Conservation (phyloP, 2,888 invertebrate species). For the Achlya flavicornis region DNA sequence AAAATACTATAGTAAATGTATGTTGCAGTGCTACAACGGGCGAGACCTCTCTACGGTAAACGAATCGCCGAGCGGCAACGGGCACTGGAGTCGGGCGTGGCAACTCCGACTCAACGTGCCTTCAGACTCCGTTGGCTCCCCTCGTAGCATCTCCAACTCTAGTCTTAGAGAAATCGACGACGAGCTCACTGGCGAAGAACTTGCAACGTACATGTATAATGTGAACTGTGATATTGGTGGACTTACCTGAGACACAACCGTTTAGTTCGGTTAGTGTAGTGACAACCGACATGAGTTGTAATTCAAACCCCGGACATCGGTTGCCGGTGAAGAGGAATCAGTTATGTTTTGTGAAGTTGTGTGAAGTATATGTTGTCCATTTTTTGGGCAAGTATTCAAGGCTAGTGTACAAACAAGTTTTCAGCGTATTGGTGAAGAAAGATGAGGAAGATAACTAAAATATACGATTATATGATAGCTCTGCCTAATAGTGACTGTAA, state of each 20-base stretch:
- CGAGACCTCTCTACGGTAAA: constrained; percentile 66
- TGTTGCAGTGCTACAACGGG: constrained; percentile 65
- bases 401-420: not conserved
- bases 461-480: not conserved
- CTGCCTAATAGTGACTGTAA: not conserved
- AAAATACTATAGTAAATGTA: constrained; percentile 9
- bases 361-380: not conserved
- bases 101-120: constrained; percentile 53
- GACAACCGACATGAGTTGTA: constrained; percentile 17
- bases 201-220: constrained; percentile 88
- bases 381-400: not conserved
- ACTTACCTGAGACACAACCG: constrained; percentile 72
- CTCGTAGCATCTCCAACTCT: constrained; percentile 88
- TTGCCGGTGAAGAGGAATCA: not conserved
- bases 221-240: constrained; percentile 81
- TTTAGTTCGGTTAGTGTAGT: constrained; percentile 41
- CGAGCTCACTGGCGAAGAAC: constrained; percentile 87
- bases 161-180: constrained; percentile 89
- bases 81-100: constrained; percentile 66
- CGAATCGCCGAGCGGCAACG: constrained; percentile 66
- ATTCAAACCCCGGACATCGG: not conserved
- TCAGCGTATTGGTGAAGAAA: not conserved
- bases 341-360: not conserved
- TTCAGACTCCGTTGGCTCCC: constrained; percentile 75
- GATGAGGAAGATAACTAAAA: not conserved